Percentiles rank a stretch among this genome's conserved stretches.
phyloP scores from a whole-genome alignment of 1,140 invertebrate species.

The Manduca sexta region DNA sequence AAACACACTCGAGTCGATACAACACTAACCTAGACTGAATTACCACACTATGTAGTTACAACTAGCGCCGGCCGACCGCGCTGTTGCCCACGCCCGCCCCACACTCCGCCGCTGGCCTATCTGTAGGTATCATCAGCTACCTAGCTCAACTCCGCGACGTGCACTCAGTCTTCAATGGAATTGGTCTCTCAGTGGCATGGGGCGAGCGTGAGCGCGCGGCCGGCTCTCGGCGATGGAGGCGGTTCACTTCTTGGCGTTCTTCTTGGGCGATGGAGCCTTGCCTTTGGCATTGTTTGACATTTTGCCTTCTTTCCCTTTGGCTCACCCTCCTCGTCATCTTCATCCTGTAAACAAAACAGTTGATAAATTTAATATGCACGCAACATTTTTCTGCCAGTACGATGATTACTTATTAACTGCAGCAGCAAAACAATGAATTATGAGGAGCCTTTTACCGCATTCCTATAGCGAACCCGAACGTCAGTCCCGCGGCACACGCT shows the following conservation, averaged over 20 bases:
- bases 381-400: too few species aligned
- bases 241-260: slow-evolving; percentile 72
- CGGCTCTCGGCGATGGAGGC: slow-evolving; percentile 14
- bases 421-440: too few species aligned
- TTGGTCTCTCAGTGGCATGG: slow-evolving; percentile 6
- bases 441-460: too few species aligned
- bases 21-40: slow-evolving; percentile 60
- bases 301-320: slow-evolving; percentile 78
- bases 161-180: slow-evolving; percentile 37
- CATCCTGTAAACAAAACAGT: slow-evolving; percentile 63
- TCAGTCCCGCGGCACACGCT: too few species aligned
- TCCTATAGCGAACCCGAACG: too few species aligned
- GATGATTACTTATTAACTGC: too few species aligned
- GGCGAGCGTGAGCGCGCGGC: slow-evolving; percentile 12
- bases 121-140: too few species aligned
- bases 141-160: background rate
- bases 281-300: slow-evolving; percentile 78
- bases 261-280: slow-evolving; percentile 69
- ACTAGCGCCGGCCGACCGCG: slow-evolving; percentile 25
- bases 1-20: slow-evolving; percentile 46
- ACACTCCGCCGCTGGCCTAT: slow-evolving; percentile 6
- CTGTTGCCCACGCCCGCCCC: slow-evolving; percentile 12
- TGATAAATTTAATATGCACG: background rate
- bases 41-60: slow-evolving; percentile 59
- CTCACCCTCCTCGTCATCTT: slow-evolving; percentile 78